phyloP scores from a whole-genome alignment of 2,113 vertebrate genomes.

The Rhegmatorhina hoffmannsi region DNA sequence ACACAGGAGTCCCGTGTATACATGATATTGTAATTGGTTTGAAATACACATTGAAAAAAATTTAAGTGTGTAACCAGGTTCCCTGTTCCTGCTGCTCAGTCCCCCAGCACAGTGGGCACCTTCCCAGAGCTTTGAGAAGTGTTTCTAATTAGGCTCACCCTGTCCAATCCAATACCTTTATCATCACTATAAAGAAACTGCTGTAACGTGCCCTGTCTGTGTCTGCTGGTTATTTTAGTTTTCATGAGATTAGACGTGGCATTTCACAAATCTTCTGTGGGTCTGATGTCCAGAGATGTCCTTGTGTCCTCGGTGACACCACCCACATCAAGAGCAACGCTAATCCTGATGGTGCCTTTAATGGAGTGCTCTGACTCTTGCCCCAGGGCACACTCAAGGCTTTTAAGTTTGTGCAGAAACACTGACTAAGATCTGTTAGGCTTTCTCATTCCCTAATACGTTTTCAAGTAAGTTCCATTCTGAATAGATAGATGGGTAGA shows the following conservation, averaged over 20 bases:
- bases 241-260: constrained; percentile 40
- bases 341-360: constrained; percentile 29
- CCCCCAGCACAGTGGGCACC: constrained; percentile 57
- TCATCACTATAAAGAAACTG: constrained; percentile 51
- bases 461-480: constrained; percentile 13
- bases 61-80: background rate
- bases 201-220: constrained; percentile 21
- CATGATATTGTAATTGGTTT: constrained; percentile 41
- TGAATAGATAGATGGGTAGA: background rate
- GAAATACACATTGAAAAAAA: constrained; percentile 44
- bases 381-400: constrained; percentile 5
- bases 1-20: constrained; percentile 36
- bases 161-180: constrained; percentile 50
- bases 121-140: constrained; percentile 48
- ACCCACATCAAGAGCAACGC: constrained; percentile 29
- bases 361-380: constrained; percentile 21
- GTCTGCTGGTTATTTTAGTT: constrained; percentile 55
- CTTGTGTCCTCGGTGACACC: constrained; percentile 32
- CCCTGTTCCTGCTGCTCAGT: constrained; percentile 18
- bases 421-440: constrained; percentile 18
- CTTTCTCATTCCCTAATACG: constrained; percentile 3
- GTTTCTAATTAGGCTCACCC: constrained; percentile 54
- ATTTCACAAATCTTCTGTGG: constrained; percentile 56
- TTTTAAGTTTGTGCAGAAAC: constrained; percentile 37
- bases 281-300: background rate